phyloP scores from a whole-genome alignment of 2,113 vertebrate species.

The Clarias magur region DNA sequence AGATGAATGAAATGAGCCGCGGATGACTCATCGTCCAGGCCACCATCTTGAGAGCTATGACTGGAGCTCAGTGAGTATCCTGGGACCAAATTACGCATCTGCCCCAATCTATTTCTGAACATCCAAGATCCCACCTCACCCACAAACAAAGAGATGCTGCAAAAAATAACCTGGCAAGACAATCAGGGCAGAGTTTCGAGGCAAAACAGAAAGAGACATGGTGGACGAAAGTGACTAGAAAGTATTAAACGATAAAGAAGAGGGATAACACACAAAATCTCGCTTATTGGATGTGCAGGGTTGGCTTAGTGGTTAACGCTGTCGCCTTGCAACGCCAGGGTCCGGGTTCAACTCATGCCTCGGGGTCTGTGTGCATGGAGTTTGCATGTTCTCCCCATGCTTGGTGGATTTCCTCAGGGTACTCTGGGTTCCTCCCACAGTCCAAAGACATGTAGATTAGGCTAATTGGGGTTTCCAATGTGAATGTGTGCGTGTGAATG shows the following conservation, averaged over 20 bases:
- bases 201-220: conserved; percentile 18
- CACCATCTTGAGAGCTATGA: conserved; percentile 55
- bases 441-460: no score
- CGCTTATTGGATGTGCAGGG: conserved; percentile 6
- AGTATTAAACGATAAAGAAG: conserved; percentile 6
- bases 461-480: no score
- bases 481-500: no score
- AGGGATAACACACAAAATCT: conserved; percentile 9
- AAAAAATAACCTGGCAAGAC: conserved; percentile 42
- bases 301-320: no score
- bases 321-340: no score
- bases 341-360: no score
- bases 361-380: no score
- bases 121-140: conserved; percentile 40
- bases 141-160: conserved; percentile 1
- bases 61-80: conserved; percentile 57
- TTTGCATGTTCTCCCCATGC: no score
- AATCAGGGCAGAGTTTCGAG: conserved; percentile 26
- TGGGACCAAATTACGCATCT: conserved; percentile 49
- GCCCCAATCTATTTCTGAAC: conserved; percentile 43
- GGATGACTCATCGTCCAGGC: conserved; percentile 51
- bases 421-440: no score
- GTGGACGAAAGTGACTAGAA: neutral
- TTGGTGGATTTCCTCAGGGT: no score
- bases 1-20: conserved; percentile 41